Evolutionary conservation across 2,797 vertebrate species (phyloP), one percentile per base, ranked within the genome.

Genomic region (Lemur catta): DNA sequence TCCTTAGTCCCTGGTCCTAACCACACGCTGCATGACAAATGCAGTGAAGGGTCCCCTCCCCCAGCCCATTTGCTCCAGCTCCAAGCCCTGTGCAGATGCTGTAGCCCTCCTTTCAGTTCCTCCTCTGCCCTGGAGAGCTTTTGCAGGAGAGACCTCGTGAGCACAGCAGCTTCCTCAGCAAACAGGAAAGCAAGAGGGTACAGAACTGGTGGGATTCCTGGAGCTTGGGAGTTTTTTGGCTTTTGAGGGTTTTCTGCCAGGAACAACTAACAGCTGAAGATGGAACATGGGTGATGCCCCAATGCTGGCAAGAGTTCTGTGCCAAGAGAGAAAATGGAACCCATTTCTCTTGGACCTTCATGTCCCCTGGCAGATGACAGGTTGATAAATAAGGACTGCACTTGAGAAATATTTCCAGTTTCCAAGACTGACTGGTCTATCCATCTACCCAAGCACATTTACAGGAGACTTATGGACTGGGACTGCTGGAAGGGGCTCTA

Each of bases 321-420:
- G 95, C 85, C 94, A 91, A 89, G 74, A 79, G 63, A 78, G 57
- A 75, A 95, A 95, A 93, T 91, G 85, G 78, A 86, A 46, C 43
- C 79, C 88, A 84, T 97, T 97, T 86, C 94, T 97, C 92, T 95
- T 26, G 46, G 79, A 57, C 30, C 74, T 76, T 86, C 6, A 11
- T 81, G 75, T 79, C 52, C 41, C 72, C 75, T 65, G 22, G 90
- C 67, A 93, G 76, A 61, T 91, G 96, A 95, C 96, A 96, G 80
- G 78, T 67, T 97, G 96, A 97, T 89, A 61, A 95, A 97, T 1
- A 93, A 95, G 88, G 63, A 72, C 38, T 18, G 9, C 18, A 78
- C 74, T 72, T 86, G 59, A 79, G 74, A 72, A 90, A 89, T 78
- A 93, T 18, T 89, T 89, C 63, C 43, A 48, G 63, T 80, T 91